Percentiles rank a stretch among this genome's conserved stretches.
phyloP scores from a whole-genome alignment of 2,888 invertebrate species.

The Malthinus seriepunctatus region DNA sequence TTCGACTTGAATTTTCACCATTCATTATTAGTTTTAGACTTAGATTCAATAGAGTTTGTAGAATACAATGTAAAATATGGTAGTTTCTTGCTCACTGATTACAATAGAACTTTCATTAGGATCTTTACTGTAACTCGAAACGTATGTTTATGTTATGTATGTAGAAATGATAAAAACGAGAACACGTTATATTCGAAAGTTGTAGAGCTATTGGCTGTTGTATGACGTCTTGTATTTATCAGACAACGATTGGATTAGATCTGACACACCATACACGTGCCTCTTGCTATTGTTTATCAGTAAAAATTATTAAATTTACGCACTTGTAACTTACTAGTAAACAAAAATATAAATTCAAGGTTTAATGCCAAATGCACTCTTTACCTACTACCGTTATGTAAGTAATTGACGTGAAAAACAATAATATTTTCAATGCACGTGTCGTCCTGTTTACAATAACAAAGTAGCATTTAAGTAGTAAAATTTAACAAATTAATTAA shows the following conservation, averaged over 20 bases:
- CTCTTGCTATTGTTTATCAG: conserved; percentile 2
- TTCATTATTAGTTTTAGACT: too few relatives aligned
- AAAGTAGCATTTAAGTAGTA: too few relatives aligned
- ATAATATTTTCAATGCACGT: conserved; percentile 1
- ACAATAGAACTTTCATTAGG: too few relatives aligned
- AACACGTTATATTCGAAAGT: conserved; percentile 5
- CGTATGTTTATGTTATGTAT: too few relatives aligned
- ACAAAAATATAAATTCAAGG: conserved; percentile 4
- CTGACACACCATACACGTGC: conserved; percentile 7
- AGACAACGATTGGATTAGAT: neutral
- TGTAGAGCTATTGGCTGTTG: neutral
- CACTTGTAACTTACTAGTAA: neutral
- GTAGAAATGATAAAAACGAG: neutral
- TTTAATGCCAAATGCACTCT: neutral
- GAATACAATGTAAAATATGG: too few relatives aligned
- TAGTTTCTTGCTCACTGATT: too few relatives aligned
- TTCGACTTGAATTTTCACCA: too few relatives aligned
- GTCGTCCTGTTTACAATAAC: neutral
- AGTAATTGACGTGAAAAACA: neutral
- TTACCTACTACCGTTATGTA: too few relatives aligned
- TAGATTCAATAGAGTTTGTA: too few relatives aligned
- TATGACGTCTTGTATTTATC: neutral
- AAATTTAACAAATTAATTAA: too few relatives aligned
- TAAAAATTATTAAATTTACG: neutral
- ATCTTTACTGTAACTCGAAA: too few relatives aligned